phyloP scores from a whole-genome alignment of 2,888 invertebrate genomes.

The Fissipunctia ypsillon region DNA sequence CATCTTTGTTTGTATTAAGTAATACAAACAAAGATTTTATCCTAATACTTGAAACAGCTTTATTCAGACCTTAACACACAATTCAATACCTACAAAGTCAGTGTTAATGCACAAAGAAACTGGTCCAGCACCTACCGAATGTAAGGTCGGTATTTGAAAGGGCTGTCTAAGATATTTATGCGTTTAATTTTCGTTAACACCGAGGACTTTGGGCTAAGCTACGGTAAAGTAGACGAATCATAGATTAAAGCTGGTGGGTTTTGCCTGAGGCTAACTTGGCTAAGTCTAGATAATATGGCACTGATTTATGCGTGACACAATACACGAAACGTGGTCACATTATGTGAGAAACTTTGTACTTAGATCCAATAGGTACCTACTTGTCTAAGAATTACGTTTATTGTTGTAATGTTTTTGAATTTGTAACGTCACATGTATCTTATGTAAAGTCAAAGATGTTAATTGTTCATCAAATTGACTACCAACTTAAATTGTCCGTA shows the following conservation, averaged over 20 bases:
- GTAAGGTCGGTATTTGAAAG: conserved; percentile 89
- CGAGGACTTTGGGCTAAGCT: conserved; percentile 45
- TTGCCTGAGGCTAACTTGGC: conserved; percentile 21
- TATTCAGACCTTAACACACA: conserved; percentile 35
- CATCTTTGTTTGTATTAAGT: too few species aligned
- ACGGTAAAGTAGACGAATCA: conserved; percentile 60
- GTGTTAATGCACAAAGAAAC: conserved; percentile 78
- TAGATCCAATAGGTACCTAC: background rate
- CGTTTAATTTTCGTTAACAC: conserved; percentile 71
- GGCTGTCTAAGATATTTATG: conserved; percentile 80
- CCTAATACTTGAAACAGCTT: conserved; percentile 24
- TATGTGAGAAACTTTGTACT: conserved; percentile 31
- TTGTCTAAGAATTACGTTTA: background rate
- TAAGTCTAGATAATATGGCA: conserved; percentile 16
- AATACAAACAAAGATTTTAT: conserved; percentile 16
- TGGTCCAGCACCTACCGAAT: conserved; percentile 71
- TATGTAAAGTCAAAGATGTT: too few species aligned
- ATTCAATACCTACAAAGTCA: conserved; percentile 65
- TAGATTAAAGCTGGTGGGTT: conserved; percentile 39
- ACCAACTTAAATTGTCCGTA: background rate
- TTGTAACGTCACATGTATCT: background rate
- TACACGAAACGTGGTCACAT: conserved; percentile 14
- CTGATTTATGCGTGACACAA: conserved; percentile 37
- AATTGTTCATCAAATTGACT: background rate
- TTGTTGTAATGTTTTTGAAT: background rate